Percentiles rank a stretch among this genome's conserved stretches.
phyloP scores from a whole-genome alignment of 2,888 invertebrate genomes.

The Adelognathus sp. region DNA sequence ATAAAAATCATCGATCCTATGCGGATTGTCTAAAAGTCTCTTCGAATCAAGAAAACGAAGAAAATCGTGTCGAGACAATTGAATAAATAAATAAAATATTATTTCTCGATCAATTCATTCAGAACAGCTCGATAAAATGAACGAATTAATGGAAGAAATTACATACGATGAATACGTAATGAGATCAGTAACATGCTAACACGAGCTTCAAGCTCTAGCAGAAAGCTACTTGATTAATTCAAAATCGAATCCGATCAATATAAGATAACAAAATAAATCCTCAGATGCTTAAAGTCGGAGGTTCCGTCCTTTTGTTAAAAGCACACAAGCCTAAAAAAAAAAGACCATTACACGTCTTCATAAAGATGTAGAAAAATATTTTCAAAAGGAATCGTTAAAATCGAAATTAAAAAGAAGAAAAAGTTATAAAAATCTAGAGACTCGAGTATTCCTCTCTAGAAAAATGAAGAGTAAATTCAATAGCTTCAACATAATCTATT shows the following conservation, averaged over 20 bases:
- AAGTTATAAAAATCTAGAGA: conserved; percentile 13
- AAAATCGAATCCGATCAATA: conserved; percentile 42
- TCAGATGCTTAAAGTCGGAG: conserved; percentile 31
- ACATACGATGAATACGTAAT: conserved; percentile 41
- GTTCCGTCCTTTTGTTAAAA: conserved; percentile 44
- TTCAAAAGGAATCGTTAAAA: conserved; percentile 32
- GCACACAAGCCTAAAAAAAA: conserved; percentile 49
- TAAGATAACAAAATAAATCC: conserved; percentile 49
- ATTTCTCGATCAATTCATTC: background rate
- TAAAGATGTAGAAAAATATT: conserved; percentile 43
- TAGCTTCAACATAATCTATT: background rate
- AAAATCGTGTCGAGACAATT: too few relatives aligned
- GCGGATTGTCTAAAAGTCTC: too few relatives aligned
- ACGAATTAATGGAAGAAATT: background rate
- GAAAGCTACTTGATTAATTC: conserved; percentile 41
- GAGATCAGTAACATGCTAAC: conserved; percentile 22
- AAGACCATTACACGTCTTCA: conserved; percentile 49
- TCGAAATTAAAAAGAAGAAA: conserved; percentile 16
- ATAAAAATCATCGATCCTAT: too few relatives aligned
- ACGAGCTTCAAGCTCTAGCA: conserved; percentile 29
- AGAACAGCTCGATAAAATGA: background rate
- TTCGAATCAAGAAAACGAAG: too few relatives aligned
- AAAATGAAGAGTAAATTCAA: background rate
- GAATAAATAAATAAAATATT: background rate
- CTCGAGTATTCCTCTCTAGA: background rate